Conservation (phyloP, 53 echinoderm and acorn worm species). For the Echinometra lucunter region DNA sequence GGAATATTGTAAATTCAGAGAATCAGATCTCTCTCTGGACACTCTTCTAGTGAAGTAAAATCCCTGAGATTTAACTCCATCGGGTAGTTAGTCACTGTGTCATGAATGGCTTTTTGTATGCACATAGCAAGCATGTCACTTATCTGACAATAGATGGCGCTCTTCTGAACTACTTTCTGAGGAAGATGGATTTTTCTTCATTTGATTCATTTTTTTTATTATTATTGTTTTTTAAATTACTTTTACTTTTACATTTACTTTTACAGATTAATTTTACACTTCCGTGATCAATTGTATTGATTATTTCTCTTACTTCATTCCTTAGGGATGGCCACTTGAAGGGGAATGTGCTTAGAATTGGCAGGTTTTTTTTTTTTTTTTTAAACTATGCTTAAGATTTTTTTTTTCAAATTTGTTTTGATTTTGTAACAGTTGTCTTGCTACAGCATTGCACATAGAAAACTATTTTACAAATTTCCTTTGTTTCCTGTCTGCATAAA, state of each 20-base stretch:
- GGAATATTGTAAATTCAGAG: not conserved
- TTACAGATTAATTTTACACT: too few relatives aligned
- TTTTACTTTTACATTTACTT: too few relatives aligned
- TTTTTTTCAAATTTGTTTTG: too few relatives aligned
- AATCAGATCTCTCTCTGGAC: slow-evolving; percentile 28
- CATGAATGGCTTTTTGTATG: not conserved
- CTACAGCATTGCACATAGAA: not conserved
- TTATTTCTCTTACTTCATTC: too few relatives aligned
- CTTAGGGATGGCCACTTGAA: too few relatives aligned
- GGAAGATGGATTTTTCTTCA: not conserved
- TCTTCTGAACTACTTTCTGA: not conserved
- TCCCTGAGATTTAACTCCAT: not conserved
- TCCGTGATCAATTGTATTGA: too few relatives aligned
- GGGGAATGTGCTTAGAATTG: too few relatives aligned
- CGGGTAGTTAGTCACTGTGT: not conserved
- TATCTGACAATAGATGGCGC: slow-evolving; percentile 19
- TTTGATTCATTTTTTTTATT: not conserved
- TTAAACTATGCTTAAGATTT: too few relatives aligned
- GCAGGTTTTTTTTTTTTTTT: too few relatives aligned
- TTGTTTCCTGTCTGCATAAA: not conserved
- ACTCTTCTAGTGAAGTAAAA: too few relatives aligned
- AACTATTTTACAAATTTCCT: not conserved
- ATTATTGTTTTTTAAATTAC: too few relatives aligned
- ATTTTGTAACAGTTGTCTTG: too few relatives aligned
- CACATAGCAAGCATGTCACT: not conserved